Evolutionary conservation across 2,888 invertebrate species (phyloP), one percentile per base, ranked within the genome.

Genomic region (Melieria crassipennis): DNA sequence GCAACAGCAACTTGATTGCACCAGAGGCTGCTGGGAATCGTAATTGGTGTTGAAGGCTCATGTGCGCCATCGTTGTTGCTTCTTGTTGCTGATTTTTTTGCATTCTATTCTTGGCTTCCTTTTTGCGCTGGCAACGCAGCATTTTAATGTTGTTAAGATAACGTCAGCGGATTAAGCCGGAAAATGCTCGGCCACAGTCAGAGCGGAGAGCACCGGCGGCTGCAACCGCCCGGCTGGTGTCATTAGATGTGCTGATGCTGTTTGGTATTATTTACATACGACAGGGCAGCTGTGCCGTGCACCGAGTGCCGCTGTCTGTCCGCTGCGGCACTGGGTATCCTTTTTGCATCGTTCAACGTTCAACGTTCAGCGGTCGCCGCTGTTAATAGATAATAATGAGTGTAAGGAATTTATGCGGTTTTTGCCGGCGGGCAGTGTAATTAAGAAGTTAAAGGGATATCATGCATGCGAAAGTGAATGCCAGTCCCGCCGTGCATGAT

Each of bases 321-420:
- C 9, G 52, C 10, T 50, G 43, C 42, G 42, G 43, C 11, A 7
- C 10, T 56, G 30, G 30, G 30, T 30, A 30, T 30, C 30, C 30
- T 30, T 30, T 30, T 30, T 30, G 30, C 30, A 30, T 30, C 30
- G 30, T 30, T 30, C 30, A 30, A 3, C 30, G 30, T 30, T 1
- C 30, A 3, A 2, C 30, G 30, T 30, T 30, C 30, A 3, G 30
- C 60, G 16, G 6, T 61, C 79, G 78, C 79, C 80, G 30, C 30
- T 72, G 75, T 79, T 81, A 80, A 81, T 80, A 80, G 81, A 81
- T 81, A 81, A 80, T 80, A 80, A 80, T 81, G 80, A 80, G 78
- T 77, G 73, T 75, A 74, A 47, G 65, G 73, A 74, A 73, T 67
- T 67, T 58, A 67, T 67, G 48, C 42, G 67, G 65, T 68, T 65